phyloP scores from a whole-genome alignment of 2,888 invertebrate species.

The Aporophyla nigra region DNA sequence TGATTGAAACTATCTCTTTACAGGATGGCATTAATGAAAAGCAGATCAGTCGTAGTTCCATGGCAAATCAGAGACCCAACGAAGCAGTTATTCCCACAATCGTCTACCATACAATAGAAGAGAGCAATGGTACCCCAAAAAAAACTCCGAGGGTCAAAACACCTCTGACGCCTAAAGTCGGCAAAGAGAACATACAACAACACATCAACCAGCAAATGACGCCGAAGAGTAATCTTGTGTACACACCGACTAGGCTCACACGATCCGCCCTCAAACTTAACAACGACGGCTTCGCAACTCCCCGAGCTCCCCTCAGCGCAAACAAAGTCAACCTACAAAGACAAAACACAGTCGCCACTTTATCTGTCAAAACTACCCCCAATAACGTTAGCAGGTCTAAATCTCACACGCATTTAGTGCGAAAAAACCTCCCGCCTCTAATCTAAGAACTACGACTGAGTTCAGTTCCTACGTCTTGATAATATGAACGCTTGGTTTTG shows the following conservation, averaged over 20 bases:
- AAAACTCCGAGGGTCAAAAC: constrained; percentile 77
- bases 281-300: constrained; percentile 85
- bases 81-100: constrained; percentile 68
- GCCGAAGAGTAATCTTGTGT: constrained; percentile 79
- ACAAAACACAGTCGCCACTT: constrained; percentile 76
- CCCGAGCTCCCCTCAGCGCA: constrained; percentile 84
- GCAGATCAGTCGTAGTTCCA: constrained; percentile 90
- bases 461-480: constrained; percentile 52
- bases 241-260: constrained; percentile 84
- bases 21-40: constrained; percentile 89
- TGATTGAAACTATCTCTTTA: constrained; percentile 6
- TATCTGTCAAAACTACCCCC: constrained; percentile 80
- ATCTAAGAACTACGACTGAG: constrained; percentile 73
- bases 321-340: constrained; percentile 81
- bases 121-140: constrained; percentile 76
- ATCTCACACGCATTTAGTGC: constrained; percentile 82
- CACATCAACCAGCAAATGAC: constrained; percentile 73
- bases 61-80: constrained; percentile 77
- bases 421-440: constrained; percentile 85
- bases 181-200: constrained; percentile 84
- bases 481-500: constrained; percentile 41
- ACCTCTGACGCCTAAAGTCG: constrained; percentile 82
- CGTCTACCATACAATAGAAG: constrained; percentile 70
- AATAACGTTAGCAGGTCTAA: constrained; percentile 83
- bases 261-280: constrained; percentile 83